A percentile compares a stretch with the other conserved stretches of the same genome.
phyloP scores from a whole-genome alignment of 2,113 vertebrate species.

The Nestor notabilis region DNA sequence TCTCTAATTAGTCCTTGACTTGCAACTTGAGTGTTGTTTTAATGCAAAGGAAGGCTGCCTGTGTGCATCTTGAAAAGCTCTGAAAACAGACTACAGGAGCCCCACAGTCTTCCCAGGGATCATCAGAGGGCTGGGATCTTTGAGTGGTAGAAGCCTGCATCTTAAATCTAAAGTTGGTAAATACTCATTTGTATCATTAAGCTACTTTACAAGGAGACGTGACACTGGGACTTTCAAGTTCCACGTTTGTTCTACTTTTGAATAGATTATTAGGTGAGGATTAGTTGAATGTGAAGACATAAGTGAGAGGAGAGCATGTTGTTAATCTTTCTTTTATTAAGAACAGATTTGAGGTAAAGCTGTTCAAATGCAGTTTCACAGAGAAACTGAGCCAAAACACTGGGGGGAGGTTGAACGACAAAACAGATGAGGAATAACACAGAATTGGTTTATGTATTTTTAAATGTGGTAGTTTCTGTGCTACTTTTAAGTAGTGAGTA shows the following conservation, averaged over 20 bases:
- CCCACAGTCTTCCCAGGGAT: background rate
- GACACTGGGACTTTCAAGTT: background rate
- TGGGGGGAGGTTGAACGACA: background rate
- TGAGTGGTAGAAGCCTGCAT: background rate
- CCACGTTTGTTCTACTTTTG: background rate
- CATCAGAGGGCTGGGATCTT: background rate
- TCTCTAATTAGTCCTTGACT: conserved; percentile 55
- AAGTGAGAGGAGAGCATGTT: background rate
- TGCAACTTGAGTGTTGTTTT: conserved; percentile 6
- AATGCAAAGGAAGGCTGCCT: conserved; percentile 6
- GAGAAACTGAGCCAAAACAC: background rate
- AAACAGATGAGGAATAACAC: background rate
- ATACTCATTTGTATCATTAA: background rate
- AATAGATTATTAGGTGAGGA: background rate
- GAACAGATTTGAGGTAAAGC: conserved; percentile 8
- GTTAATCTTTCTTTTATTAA: conserved; percentile 16
- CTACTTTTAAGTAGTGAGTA: background rate
- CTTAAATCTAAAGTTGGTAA: background rate
- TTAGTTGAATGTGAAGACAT: background rate
- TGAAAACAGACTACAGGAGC: conserved; percentile 11
- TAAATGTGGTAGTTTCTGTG: background rate
- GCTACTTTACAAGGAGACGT: background rate
- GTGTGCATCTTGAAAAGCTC: conserved; percentile 11
- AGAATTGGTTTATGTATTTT: background rate
- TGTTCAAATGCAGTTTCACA: background rate